Evolutionary conservation across 2,797 vertebrate species (phyloP).

Genomic region (Channa striata): DNA sequence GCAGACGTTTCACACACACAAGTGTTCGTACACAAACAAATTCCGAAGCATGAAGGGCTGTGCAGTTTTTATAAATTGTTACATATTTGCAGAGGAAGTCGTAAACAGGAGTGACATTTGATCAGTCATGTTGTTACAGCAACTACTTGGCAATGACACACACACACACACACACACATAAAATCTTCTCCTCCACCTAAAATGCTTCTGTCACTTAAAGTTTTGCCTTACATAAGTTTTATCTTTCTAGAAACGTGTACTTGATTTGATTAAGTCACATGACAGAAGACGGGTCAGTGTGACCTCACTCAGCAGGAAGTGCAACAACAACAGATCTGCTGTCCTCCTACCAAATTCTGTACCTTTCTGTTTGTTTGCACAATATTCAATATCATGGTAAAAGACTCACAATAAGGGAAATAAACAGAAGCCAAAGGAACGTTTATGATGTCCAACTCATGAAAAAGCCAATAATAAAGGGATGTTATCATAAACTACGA

Average conservation of each 20-base stretch:
- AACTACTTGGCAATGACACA: slow-evolving; percentile 11
- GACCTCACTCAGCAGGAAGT: slow-evolving; percentile 4
- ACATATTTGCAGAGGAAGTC: slow-evolving; percentile 32
- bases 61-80: slow-evolving; percentile 16
- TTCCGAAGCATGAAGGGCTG: slow-evolving; percentile 4
- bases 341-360: too few species aligned
- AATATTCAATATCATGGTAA: neutral
- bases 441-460: neutral
- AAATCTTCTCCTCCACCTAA: neutral
- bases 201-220: neutral
- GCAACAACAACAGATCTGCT: too few species aligned
- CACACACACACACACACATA: neutral
- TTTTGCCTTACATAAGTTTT: neutral
- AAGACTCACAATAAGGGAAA: neutral
- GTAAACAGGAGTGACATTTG: slow-evolving; percentile 24
- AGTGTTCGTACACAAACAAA: slow-evolving; percentile 4
- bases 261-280: neutral
- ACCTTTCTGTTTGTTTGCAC: neutral
- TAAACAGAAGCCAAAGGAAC: neutral
- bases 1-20: slow-evolving; percentile 6
- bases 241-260: too few species aligned
- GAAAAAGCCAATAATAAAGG: too few species aligned
- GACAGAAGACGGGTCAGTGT: neutral
- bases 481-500: neutral
- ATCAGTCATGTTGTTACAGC: slow-evolving; percentile 15